Conservation (phyloP, 2,888 invertebrate genomes). For the Boloria selene region DNA sequence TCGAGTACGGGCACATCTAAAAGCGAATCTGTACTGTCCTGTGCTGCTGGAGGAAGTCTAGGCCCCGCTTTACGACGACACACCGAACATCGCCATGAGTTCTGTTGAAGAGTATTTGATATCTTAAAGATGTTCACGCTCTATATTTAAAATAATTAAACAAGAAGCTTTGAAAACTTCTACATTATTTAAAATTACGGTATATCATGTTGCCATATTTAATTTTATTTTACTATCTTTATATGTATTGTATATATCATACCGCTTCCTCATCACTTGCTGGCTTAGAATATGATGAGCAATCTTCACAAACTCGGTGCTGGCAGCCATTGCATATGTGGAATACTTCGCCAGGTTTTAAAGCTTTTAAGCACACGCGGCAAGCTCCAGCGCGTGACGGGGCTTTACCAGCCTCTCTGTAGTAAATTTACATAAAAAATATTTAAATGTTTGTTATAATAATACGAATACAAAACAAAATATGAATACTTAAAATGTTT, state of each 20-base stretch:
- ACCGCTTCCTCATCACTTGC: conserved; percentile 92
- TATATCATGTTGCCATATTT: background rate
- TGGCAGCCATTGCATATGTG: conserved; percentile 95
- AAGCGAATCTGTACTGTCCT: conserved; percentile 92
- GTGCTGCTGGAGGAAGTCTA: conserved; percentile 87
- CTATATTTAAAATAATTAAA: too few species aligned
- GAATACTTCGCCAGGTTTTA: conserved; percentile 94
- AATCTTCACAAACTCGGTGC: conserved; percentile 95
- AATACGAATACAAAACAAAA: background rate
- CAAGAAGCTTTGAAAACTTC: background rate
- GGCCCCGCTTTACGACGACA: conserved; percentile 92
- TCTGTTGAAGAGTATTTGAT: conserved; percentile 64
- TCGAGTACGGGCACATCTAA: conserved; percentile 91
- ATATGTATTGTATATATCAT: conserved; percentile 49
- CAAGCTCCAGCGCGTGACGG: conserved; percentile 90
- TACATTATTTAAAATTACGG: background rate
- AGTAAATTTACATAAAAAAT: conserved; percentile 13
- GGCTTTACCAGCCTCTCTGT: conserved; percentile 86
- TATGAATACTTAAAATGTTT: background rate
- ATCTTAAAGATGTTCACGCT: too few species aligned
- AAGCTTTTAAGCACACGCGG: conserved; percentile 92
- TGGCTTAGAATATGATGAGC: conserved; percentile 94
- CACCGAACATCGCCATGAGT: conserved; percentile 93
- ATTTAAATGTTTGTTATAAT: too few species aligned
- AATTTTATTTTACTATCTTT: background rate